Evolutionary conservation across 1,140 invertebrate genomes (phyloP).

Genomic region (Drosophila paulistorum): DNA sequence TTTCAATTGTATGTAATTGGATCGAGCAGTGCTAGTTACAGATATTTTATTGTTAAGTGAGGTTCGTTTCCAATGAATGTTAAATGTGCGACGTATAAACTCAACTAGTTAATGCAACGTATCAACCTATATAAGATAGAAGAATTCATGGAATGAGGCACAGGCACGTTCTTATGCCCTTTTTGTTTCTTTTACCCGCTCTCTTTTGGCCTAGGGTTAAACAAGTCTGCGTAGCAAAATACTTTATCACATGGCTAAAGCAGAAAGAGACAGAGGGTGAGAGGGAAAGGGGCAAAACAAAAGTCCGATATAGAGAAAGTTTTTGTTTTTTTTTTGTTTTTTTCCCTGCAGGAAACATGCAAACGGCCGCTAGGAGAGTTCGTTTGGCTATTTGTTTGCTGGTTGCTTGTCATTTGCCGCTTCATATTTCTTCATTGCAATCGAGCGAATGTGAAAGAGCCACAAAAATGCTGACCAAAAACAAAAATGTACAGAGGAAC

Average conservation of each 20-base stretch:
- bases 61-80: too few relatives aligned
- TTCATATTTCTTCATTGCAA: conserved; percentile 70
- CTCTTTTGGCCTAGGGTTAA: conserved; percentile 18
- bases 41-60: too few relatives aligned
- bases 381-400: conserved; percentile 25
- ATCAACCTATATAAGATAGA: not conserved
- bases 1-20: too few relatives aligned
- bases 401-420: conserved; percentile 44
- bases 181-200: conserved; percentile 3
- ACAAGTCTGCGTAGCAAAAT: conserved; percentile 29
- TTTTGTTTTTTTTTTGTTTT: not conserved
- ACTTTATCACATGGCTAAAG: conserved; percentile 25
- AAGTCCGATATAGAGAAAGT: not conserved
- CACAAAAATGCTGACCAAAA: conserved; percentile 17
- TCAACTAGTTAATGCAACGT: not conserved
- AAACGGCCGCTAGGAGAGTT: conserved; percentile 14
- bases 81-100: too few relatives aligned
- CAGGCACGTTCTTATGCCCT: conserved; percentile 22
- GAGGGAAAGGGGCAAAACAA: too few relatives aligned
- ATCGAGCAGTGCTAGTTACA: too few relatives aligned
- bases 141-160: not conserved
- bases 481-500: not conserved
- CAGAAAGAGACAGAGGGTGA: not conserved
- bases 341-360: conserved; percentile 9
- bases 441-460: not conserved